Percentiles rank a stretch among this genome's conserved stretches.
These are phyloP conservation scores for Nomada hirtipes DNA, from an alignment of 2,888 invertebrate genomes.

Conservation along the genomic window DNA sequence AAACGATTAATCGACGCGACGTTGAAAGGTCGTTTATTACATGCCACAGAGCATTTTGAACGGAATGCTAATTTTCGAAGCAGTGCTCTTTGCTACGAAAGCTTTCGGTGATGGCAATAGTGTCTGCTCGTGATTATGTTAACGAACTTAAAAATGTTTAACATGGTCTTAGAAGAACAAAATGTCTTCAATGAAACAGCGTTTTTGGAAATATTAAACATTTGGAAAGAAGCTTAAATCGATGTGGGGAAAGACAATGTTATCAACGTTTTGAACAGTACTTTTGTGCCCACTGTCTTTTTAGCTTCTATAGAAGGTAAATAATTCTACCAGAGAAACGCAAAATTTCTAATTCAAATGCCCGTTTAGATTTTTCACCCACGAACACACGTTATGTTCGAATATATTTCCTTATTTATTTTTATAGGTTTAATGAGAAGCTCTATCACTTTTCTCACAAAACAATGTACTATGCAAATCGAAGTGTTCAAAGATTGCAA, in stretches of 20 bases:
- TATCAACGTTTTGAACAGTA: background rate
- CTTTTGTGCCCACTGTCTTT: background rate
- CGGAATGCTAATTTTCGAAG: slow-evolving; percentile 34
- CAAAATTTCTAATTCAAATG: background rate
- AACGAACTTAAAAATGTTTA: background rate
- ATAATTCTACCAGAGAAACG: background rate
- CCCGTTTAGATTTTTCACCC: background rate
- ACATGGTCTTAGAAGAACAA: background rate
- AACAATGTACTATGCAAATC: too few relatives aligned
- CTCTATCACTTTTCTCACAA: too few relatives aligned
- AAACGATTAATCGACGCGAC: slow-evolving; percentile 21
- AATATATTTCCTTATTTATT: too few relatives aligned
- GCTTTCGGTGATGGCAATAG: background rate
- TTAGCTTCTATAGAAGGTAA: background rate
- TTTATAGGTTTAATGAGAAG: too few relatives aligned
- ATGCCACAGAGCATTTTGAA: slow-evolving; percentile 23
- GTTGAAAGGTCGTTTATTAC: slow-evolving; percentile 1
- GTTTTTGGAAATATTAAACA: background rate
- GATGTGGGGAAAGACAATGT: background rate
- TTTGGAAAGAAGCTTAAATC: background rate
- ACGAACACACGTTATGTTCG: too few relatives aligned
- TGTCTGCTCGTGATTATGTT: background rate
- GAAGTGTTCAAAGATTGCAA: too few relatives aligned
- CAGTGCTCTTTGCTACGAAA: slow-evolving; percentile 17
- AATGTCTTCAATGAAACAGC: background rate